Evolutionary conservation across 2,113 vertebrate genomes (phyloP), one percentile per base, ranked within the genome.

Genomic region (Leucoraja erinaceus): DNA sequence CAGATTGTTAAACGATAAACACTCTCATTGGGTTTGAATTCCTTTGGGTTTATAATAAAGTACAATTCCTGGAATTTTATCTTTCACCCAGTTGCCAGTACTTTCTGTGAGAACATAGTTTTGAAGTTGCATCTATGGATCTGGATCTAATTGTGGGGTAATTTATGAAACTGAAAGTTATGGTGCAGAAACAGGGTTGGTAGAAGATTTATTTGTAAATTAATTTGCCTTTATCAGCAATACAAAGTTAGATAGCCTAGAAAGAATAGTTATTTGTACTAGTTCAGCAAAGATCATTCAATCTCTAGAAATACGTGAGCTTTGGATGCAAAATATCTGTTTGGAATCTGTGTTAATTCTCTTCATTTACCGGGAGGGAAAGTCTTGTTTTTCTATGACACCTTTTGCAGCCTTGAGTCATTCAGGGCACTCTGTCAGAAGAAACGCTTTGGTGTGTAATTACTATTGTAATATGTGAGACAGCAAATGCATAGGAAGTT

Each of bases 41-140:
- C 12, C 83, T 88, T 88, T 61, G 28, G 83, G 59, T n/a, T 28
- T 63, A 8, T 31, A 88, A 66, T 63, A 25, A 66, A 56, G 63
- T 66, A 88, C 14, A 10, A 88, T 63, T 88, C 61, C n/a, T 63
- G 83, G 83, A 88, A 88, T 88, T 59, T 63, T 88, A 88, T 88
- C 83, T 63, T 18, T n/a, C 25, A 88, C 14, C 28, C 83, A 20
- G 59, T 88, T 88, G 28, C 28, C 11, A n/a, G n/a, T 31, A 12
- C 28, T 86, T 86, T 63, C 83, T 86, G 59, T 88, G 83, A 31
- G 83, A 88, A 63, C 5, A 4, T 63, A 31, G 5, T 56, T 68
- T 68, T 6, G 66, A 68, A 14, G 16, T 56, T 88, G 28, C 83
- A 20, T 88, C 11, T 63, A 28, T 31, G 59, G 59, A 88, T 88